Evolutionary conservation across 2,888 invertebrate genomes (phyloP).

Genomic region (Prosopocoilus inquinatus): DNA sequence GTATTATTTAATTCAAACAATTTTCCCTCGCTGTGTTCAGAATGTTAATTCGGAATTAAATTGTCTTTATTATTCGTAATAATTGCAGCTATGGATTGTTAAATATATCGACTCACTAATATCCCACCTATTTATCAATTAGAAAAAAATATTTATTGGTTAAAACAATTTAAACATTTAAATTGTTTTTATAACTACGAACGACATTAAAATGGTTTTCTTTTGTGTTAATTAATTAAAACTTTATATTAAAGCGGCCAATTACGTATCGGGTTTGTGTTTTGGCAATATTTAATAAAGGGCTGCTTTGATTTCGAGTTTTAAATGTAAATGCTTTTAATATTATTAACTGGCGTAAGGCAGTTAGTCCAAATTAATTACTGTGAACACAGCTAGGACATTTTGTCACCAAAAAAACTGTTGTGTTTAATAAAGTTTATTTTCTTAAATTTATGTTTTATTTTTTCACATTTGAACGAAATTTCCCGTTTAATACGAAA

Average conservation of each 20-base stretch:
- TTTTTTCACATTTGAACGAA: neutral
- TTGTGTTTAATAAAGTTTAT: conserved; percentile 38
- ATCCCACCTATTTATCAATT: neutral
- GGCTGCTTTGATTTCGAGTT: conserved; percentile 10
- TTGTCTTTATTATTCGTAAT: conserved; percentile 10
- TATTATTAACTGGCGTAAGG: neutral
- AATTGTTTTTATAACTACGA: conserved; percentile 6
- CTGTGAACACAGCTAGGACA: neutral
- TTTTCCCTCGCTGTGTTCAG: conserved; percentile 10
- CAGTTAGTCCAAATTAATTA: neutral
- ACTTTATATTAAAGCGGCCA: conserved; percentile 10
- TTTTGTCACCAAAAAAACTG: conserved; percentile 12
- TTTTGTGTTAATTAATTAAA: conserved; percentile 1
- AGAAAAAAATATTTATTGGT: conserved; percentile 1
- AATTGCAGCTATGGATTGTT: conserved; percentile 8
- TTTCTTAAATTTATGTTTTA: conserved; percentile 26
- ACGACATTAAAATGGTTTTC: conserved; percentile 4
- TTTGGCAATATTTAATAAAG: neutral
- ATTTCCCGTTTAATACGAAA: conserved; percentile 20
- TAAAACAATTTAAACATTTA: conserved; percentile 5
- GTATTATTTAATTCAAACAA: conserved; percentile 10
- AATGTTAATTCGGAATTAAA: conserved; percentile 6
- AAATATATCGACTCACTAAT: conserved; percentile 3
- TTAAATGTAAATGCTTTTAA: conserved; percentile 6
- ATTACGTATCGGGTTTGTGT: conserved; percentile 14